Percentiles rank a stretch among this genome's conserved stretches.
Evolutionary conservation across 2,888 invertebrate species (phyloP).

Genomic region (Drosophila setosimentum): DNA sequence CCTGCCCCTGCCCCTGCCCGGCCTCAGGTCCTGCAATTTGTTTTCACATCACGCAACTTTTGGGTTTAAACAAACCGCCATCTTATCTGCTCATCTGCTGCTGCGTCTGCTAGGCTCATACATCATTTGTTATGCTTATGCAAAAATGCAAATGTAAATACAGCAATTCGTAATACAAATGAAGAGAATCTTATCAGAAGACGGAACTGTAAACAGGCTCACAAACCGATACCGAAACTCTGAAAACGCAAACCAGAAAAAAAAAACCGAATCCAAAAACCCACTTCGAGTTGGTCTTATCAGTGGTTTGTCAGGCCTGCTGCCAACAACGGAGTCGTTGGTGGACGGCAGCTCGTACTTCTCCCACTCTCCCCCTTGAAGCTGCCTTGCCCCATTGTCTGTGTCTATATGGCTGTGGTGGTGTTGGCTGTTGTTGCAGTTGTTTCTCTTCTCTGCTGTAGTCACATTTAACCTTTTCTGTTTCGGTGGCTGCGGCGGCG

Average conservation of each 20-base stretch:
- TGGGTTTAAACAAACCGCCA: conserved; percentile 12
- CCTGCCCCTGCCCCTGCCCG: background rate
- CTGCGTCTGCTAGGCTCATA: conserved; percentile 13
- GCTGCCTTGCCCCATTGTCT: conserved; percentile 44
- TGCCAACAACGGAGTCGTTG: conserved; percentile 4
- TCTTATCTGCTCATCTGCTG: conserved; percentile 33
- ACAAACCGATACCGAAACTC: conserved; percentile 6
- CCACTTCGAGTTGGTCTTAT: conserved; percentile 58
- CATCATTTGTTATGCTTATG: conserved; percentile 69
- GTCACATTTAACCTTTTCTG: conserved; percentile 71
- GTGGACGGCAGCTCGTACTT: background rate
- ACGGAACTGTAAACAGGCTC: conserved; percentile 30
- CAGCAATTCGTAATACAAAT: conserved; percentile 4
- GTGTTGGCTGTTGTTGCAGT: conserved; percentile 10
- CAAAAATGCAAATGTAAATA: conserved; percentile 19
- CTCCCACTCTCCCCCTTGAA: background rate
- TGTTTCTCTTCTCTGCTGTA: conserved; percentile 9
- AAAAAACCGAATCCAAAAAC: conserved; percentile 54
- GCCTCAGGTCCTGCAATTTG: conserved; percentile 29
- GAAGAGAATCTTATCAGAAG: conserved; percentile 54
- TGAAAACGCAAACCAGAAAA: conserved; percentile 21
- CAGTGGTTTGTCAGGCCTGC: conserved; percentile 68
- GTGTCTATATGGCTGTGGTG: background rate
- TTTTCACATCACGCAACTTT: conserved; percentile 27
- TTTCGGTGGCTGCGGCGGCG: conserved; percentile 32